Conservation (phyloP, 2,888 invertebrate species). For the Cosmia pyralina region DNA sequence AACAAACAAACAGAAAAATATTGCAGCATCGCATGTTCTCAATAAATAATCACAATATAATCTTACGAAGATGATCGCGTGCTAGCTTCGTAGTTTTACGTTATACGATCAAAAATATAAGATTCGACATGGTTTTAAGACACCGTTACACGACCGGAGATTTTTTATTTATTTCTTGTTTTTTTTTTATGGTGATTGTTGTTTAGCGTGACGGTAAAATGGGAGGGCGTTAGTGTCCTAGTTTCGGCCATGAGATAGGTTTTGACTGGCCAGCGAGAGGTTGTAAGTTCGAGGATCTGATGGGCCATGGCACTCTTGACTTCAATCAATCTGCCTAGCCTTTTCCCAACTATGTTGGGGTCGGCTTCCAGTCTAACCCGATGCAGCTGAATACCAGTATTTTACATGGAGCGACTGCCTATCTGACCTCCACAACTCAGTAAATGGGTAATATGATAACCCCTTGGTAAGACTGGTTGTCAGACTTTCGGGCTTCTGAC, state of each 20-base stretch:
- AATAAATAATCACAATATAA: slow-evolving; percentile 78
- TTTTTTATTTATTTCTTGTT: slow-evolving; percentile 34
- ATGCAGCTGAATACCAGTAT: too few relatives aligned
- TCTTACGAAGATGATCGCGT: slow-evolving; percentile 73
- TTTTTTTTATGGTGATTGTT: slow-evolving; percentile 32
- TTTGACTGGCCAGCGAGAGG: neutral
- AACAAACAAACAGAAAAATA: slow-evolving; percentile 42
- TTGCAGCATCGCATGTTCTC: slow-evolving; percentile 64
- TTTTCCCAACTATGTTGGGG: too few relatives aligned
- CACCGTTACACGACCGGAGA: slow-evolving; percentile 43
- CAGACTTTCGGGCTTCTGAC: too few relatives aligned
- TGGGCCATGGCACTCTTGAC: neutral
- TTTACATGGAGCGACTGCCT: too few relatives aligned
- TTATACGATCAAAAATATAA: slow-evolving; percentile 76
- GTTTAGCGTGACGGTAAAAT: slow-evolving; percentile 40
- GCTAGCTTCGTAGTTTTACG: slow-evolving; percentile 63
- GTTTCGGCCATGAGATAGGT: slow-evolving; percentile 34
- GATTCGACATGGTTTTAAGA: slow-evolving; percentile 71
- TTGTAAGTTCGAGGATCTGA: neutral
- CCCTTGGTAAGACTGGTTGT: too few relatives aligned
- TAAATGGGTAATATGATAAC: too few relatives aligned
- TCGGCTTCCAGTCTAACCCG: too few relatives aligned
- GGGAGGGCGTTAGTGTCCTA: slow-evolving; percentile 40
- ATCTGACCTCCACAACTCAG: too few relatives aligned
- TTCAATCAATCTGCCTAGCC: neutral